Percentiles rank a stretch among this genome's conserved stretches.
phyloP scores from a whole-genome alignment of 2,888 invertebrate species.

The Eustalomyia histrio region DNA sequence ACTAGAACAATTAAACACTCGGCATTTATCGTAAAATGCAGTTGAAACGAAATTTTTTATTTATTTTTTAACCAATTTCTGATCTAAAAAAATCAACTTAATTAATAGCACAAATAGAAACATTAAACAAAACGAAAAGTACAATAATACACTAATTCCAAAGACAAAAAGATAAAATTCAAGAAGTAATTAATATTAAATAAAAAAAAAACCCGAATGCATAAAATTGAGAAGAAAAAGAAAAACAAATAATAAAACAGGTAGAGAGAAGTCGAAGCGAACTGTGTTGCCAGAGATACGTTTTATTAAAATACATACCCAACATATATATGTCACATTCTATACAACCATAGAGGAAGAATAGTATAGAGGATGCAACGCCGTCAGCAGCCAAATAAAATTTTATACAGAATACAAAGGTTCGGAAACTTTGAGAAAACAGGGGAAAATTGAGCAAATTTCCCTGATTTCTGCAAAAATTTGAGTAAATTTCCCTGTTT shows the following conservation, averaged over 20 bases:
- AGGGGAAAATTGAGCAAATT: no score
- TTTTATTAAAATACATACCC: no score
- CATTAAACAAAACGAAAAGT: conserved; percentile 26
- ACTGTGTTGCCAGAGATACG: neutral
- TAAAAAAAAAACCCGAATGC: conserved; percentile 18
- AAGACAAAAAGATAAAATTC: conserved; percentile 21
- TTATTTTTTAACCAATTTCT: conserved; percentile 1
- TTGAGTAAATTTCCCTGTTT: no score
- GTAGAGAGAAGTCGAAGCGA: conserved; percentile 8
- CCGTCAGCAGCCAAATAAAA: no score
- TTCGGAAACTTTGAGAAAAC: no score
- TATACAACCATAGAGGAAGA: no score
- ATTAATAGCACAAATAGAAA: conserved; percentile 20
- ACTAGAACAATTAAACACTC: conserved; percentile 21
- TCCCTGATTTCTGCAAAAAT: no score
- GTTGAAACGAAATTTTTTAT: conserved; percentile 10
- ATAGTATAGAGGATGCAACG: no score
- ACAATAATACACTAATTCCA: conserved; percentile 15
- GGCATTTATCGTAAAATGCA: conserved; percentile 23
- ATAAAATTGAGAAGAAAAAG: conserved; percentile 24
- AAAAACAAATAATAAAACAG: conserved; percentile 13
- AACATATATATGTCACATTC: no score
- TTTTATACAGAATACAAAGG: no score
- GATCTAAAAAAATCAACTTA: conserved; percentile 16
- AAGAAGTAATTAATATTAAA: conserved; percentile 31